Evolutionary conservation across 1,140 invertebrate genomes (phyloP).

Genomic region (Orius laevigatus): DNA sequence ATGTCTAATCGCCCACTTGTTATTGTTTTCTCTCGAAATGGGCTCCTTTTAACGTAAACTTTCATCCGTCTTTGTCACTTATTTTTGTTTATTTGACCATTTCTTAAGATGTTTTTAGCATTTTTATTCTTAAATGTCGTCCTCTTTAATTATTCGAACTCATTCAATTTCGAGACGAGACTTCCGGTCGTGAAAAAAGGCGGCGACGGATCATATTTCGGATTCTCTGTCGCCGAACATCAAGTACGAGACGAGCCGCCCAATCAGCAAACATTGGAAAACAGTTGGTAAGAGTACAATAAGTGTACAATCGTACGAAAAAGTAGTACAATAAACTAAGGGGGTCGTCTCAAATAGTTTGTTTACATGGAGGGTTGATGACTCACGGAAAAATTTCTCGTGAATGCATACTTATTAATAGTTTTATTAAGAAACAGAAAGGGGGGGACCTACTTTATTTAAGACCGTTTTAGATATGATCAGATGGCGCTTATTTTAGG

Average conservation of each 20-base stretch:
- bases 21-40: constrained; percentile 3
- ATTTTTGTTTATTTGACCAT: background rate
- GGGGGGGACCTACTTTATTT: too few relatives aligned
- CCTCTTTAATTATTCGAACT: too few relatives aligned
- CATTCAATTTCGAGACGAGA: constrained; percentile 69
- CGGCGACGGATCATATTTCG: constrained; percentile 56
- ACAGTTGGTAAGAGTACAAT: constrained; percentile 49
- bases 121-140: constrained; percentile 27
- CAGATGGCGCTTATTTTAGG: too few relatives aligned
- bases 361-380: background rate
- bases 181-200: constrained; percentile 70
- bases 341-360: too few relatives aligned
- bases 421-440: too few relatives aligned
- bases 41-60: background rate
- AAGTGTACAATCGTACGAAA: constrained; percentile 2
- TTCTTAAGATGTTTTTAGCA: constrained; percentile 6
- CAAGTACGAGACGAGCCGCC: constrained; percentile 31
- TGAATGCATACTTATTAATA: too few relatives aligned
- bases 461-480: too few relatives aligned
- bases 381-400: background rate
- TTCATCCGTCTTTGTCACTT: background rate
- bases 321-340: background rate
- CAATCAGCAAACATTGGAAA: constrained; percentile 19
- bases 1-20: background rate
- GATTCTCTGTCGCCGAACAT: constrained; percentile 77